Evolutionary conservation across 2,797 vertebrate genomes (phyloP), one percentile per base, ranked within the genome.

Genomic region (Xenopus petersii): DNA sequence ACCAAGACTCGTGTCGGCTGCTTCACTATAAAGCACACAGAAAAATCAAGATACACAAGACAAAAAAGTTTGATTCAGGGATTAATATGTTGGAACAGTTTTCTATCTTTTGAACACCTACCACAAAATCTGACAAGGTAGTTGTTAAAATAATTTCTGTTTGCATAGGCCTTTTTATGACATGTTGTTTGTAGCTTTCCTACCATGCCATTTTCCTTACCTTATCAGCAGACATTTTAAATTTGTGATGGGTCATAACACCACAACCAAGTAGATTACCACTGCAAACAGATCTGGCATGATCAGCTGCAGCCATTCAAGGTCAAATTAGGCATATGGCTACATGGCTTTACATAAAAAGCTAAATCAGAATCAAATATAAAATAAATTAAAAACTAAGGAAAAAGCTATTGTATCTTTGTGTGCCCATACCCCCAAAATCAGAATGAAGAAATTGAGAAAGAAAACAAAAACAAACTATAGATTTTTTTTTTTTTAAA

Each of bases 21-120:
- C 97, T 98, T 97, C 97, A 97, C 97, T 99, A 99, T 92, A 98
- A 99, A 99, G 96, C 97, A 99, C 97, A 99, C 96, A 99, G 95
- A 97, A 95, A 99, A 98, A 99, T 98, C 95, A 97, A 98, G 96
- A 99, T 98, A 98, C 96, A 99, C 94, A 98, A 97, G 96, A 98
- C 94, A 97, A 93, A 93, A 94, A 94, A 98, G 95, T 95, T 98
- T 95, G 95, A 97, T 97, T 98, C 94, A 93, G 91, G 94, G 92
- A 91, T 95, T 94, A 94, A 94, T 97, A 93, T 98, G 92, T 93
- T 86, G 93, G 93, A 92, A 99, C 95, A 98, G 92, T 96, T 96
- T 92, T 96, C 92, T 93, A 89, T 69, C 46, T 79, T 66, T 89
- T 94, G 92, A 93, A 96, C 86, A 94, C 96, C 96, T 96, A 96